Percentiles rank a stretch among this genome's conserved stretches.
phyloP scores from a whole-genome alignment of 2,888 invertebrate species.

The Hydropsyche betteni region DNA sequence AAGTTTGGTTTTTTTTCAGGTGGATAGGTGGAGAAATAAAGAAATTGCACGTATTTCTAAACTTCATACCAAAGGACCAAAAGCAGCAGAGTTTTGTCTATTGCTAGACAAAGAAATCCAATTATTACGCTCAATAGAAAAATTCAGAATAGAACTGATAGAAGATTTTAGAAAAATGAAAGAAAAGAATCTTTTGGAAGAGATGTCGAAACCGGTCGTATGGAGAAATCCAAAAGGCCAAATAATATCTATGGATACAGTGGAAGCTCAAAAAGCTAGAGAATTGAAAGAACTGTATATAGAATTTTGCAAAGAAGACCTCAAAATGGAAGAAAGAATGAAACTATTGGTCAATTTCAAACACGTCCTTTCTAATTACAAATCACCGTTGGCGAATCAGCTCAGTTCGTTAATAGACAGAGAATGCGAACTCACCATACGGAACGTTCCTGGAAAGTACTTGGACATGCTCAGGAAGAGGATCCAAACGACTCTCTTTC shows the following conservation, averaged over 20 bases:
- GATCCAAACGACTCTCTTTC: constrained; percentile 67
- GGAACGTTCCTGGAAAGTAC: constrained; percentile 68
- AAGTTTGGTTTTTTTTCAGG: constrained; percentile 55
- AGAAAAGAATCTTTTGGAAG: constrained; percentile 71
- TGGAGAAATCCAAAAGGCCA: constrained; percentile 74
- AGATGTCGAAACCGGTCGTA: constrained; percentile 76
- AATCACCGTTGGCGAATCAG: constrained; percentile 67
- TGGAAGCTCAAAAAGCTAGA: constrained; percentile 81
- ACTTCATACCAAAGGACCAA: constrained; percentile 73
- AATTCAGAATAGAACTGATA: constrained; percentile 69
- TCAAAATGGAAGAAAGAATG: constrained; percentile 72
- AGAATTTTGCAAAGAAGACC: constrained; percentile 68
- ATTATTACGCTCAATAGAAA: constrained; percentile 74
- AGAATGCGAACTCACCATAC: constrained; percentile 74
- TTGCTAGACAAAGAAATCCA: constrained; percentile 79
- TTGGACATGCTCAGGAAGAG: constrained; percentile 74
- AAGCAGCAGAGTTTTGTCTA: constrained; percentile 74
- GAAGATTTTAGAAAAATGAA: constrained; percentile 69
- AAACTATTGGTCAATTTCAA: constrained; percentile 77
- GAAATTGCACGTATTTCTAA: constrained; percentile 71
- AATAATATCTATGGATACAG: constrained; percentile 80
- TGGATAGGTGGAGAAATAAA: constrained; percentile 74
- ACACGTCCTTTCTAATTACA: constrained; percentile 70
- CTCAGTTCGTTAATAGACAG: constrained; percentile 74
- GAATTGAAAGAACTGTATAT: constrained; percentile 79